A percentile compares a stretch with the other conserved stretches of the same genome.
Evolutionary conservation across 2,797 vertebrate genomes (phyloP).

Genomic region (Pampus argenteus): DNA sequence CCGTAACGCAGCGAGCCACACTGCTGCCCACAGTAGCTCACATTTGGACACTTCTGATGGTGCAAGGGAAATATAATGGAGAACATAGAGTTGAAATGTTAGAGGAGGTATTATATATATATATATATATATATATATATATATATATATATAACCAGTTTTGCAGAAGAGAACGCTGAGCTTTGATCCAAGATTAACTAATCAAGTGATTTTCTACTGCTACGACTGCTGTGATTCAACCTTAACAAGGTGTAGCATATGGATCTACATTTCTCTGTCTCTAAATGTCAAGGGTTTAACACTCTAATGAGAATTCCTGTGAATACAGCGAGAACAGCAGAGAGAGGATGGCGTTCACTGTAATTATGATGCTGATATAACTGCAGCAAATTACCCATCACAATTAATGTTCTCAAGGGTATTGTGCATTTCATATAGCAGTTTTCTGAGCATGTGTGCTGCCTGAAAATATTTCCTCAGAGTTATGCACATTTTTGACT

Average conservation of each 20-base stretch:
- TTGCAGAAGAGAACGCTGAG: conserved; percentile 7
- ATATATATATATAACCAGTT: conserved; percentile 2
- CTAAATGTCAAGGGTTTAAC: conserved; percentile 60
- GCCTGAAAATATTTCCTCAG: conserved; percentile 24
- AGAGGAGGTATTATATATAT: conserved; percentile 24
- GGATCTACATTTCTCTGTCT: conserved; percentile 23
- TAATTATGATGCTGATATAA: conserved; percentile 55
- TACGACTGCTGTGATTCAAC: conserved; percentile 17
- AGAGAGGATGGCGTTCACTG: conserved; percentile 30
- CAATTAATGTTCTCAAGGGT: conserved; percentile 45
- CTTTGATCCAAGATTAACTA: conserved; percentile 26
- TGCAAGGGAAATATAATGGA: conserved; percentile 40
- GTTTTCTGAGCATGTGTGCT: conserved; percentile 11
- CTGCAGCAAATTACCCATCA: conserved; percentile 47
- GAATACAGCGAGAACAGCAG: conserved; percentile 39
- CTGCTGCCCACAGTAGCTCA: conserved; percentile 71
- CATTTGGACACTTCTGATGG: conserved; percentile 77
- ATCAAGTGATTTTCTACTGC: conserved; percentile 32
- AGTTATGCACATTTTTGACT: conserved; percentile 11
- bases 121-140: too few species aligned
- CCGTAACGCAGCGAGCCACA: conserved; percentile 70
- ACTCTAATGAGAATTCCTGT: conserved; percentile 51
- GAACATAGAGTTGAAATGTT: conserved; percentile 53
- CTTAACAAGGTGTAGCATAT: conserved; percentile 35
- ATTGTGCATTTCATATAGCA: conserved; percentile 11